phyloP scores from a whole-genome alignment of 1,140 invertebrate species.

The Kradibia gibbosae region DNA sequence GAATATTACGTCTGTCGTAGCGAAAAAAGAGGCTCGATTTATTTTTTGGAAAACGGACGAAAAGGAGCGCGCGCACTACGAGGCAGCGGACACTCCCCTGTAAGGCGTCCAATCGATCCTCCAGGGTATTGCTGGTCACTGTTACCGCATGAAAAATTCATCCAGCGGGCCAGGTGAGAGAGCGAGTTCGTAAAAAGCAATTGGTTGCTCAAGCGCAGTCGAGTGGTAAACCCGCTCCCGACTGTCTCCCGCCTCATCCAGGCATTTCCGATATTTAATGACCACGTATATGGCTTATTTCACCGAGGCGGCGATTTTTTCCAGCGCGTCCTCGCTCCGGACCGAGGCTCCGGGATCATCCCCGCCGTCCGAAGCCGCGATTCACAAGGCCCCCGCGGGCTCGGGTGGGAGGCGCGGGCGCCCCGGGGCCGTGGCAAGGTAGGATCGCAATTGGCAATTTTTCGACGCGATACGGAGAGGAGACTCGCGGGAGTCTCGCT shows the following conservation, averaged over 20 bases:
- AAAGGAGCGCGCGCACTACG: not conserved
- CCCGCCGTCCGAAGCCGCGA: not conserved
- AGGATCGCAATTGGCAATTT: not conserved
- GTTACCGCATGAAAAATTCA: conserved; percentile 27
- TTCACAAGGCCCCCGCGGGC: conserved; percentile 45
- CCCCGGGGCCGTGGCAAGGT: conserved; percentile 65
- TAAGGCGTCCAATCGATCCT: conserved; percentile 13
- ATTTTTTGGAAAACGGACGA: not conserved
- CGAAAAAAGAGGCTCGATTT: not conserved
- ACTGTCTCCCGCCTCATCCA: not conserved
- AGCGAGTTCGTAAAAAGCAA: conserved; percentile 12
- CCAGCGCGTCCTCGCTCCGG: not conserved
- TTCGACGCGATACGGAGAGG: not conserved
- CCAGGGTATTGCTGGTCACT: not conserved
- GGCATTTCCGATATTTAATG: not conserved
- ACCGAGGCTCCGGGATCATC: not conserved
- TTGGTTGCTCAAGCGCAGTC: conserved; percentile 21
- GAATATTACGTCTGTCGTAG: not conserved
- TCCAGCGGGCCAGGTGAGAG: conserved; percentile 1
- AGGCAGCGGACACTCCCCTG: not conserved
- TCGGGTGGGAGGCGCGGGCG: conserved; percentile 57
- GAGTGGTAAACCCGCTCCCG: not conserved
- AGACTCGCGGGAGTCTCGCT: not conserved
- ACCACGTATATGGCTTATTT: conserved; percentile 11
- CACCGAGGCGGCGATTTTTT: not conserved